These are phyloP conservation scores for Aphaenogaster rudis DNA, from an alignment of 1,140 invertebrate species.

Conservation along the genomic window DNA sequence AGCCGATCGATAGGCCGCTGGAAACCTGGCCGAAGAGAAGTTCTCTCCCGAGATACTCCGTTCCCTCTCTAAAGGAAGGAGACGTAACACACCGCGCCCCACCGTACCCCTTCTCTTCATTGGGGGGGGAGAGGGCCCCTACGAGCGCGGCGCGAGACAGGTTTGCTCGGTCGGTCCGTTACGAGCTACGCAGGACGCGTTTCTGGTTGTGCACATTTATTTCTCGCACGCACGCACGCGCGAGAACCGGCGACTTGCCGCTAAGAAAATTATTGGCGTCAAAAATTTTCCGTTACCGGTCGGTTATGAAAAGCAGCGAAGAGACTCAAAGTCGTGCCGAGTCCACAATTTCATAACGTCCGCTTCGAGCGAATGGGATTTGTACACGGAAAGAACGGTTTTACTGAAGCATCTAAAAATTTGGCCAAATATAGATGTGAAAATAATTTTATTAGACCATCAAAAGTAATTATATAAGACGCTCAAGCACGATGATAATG, in stretches of 20 bases:
- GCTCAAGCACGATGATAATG: no score
- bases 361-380: background rate
- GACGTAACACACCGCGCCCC: constrained; percentile 25
- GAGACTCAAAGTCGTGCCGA: background rate
- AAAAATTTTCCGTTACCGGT: constrained; percentile 28
- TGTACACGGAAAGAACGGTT: no score
- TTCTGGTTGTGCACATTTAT: constrained; percentile 44
- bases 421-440: no score
- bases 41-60: constrained; percentile 54
- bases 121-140: constrained; percentile 37
- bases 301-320: background rate
- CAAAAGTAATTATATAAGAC: no score
- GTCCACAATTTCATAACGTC: background rate
- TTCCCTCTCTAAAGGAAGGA: constrained; percentile 52
- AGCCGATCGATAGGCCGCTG: constrained; percentile 56
- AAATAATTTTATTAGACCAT: no score
- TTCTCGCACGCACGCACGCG: constrained; percentile 20
- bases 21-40: constrained; percentile 48
- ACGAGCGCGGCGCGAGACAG: constrained; percentile 44
- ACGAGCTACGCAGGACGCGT: constrained; percentile 62
- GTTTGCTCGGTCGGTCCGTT: constrained; percentile 69
- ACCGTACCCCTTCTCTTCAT: constrained; percentile 41
- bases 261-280: constrained; percentile 42
- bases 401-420: no score
- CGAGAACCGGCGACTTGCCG: background rate